Conservation (phyloP, 2,888 invertebrate genomes). For the Anthoptus insignis region DNA sequence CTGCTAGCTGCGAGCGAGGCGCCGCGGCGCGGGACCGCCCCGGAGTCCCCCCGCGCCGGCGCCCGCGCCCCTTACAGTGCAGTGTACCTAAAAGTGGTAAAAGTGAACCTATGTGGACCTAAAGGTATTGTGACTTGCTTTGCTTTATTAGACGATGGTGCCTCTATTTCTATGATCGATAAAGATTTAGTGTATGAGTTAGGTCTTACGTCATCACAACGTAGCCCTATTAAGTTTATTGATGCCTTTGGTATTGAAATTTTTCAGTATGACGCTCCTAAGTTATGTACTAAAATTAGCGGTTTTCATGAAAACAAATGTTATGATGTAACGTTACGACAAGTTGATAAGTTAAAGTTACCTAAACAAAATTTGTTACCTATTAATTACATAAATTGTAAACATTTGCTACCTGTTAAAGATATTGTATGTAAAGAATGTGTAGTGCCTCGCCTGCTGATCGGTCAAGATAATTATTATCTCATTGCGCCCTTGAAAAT, state of each 20-base stretch:
- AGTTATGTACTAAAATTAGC: conserved; percentile 33
- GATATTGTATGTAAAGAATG: conserved; percentile 38
- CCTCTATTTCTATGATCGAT: conserved; percentile 42
- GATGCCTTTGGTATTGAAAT: conserved; percentile 17
- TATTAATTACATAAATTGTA: conserved; percentile 37
- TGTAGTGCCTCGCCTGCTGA: conserved; percentile 42
- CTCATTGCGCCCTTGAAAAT: conserved; percentile 43
- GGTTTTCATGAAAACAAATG: conserved; percentile 22
- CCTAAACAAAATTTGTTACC: conserved; percentile 42
- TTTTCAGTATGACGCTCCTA: conserved; percentile 36
- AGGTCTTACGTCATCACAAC: conserved; percentile 14
- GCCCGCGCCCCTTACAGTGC: background rate
- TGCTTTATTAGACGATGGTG: conserved; percentile 43
- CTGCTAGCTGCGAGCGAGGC: background rate
- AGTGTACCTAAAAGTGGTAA: conserved; percentile 38
- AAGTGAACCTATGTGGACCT: conserved; percentile 40
- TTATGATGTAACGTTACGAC: conserved; percentile 34
- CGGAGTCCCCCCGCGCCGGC: background rate
- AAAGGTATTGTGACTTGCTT: conserved; percentile 34
- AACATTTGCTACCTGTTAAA: conserved; percentile 36
- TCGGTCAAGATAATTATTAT: conserved; percentile 48
- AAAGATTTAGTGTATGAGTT: conserved; percentile 21
- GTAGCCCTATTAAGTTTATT: conserved; percentile 17
- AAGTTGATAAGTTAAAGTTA: conserved; percentile 41
- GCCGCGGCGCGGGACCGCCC: background rate